phyloP scores from a whole-genome alignment of 2,113 vertebrate genomes.

The Leptodactylus fuscus region DNA sequence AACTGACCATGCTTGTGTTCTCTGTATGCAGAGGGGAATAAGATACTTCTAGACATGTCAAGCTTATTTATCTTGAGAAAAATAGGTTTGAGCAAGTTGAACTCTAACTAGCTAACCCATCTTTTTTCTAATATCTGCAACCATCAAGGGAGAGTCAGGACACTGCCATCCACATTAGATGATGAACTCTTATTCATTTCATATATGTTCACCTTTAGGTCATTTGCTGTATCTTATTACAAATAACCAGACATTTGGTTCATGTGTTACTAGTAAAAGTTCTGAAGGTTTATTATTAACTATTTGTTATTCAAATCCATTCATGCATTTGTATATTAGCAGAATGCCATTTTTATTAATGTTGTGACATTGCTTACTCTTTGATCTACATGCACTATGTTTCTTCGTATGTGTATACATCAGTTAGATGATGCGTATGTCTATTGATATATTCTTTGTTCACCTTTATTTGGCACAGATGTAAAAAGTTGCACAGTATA shows the following conservation, averaged over 20 bases:
- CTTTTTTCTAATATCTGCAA: too few relatives aligned
- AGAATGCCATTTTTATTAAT: neutral
- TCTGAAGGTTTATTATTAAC: neutral
- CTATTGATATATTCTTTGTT: neutral
- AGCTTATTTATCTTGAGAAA: too few relatives aligned
- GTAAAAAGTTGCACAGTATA: neutral
- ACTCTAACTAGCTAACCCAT: too few relatives aligned
- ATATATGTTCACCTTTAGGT: too few relatives aligned
- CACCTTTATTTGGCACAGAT: neutral
- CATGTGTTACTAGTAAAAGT: neutral
- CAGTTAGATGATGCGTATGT: neutral
- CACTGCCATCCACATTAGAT: too few relatives aligned
- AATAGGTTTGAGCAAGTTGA: too few relatives aligned
- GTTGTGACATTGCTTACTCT: neutral
- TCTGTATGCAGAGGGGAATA: too few relatives aligned
- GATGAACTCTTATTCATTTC: too few relatives aligned
- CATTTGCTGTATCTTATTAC: neutral
- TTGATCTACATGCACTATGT: neutral
- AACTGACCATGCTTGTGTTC: too few relatives aligned
- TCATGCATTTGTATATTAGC: neutral
- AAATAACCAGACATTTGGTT: neutral
- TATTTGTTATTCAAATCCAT: neutral
- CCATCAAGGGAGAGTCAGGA: too few relatives aligned
- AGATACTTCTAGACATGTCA: too few relatives aligned
- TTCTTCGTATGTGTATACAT: neutral